Evolutionary conservation across 2,797 vertebrate genomes (phyloP).

Genomic region (Falco cherrug): DNA sequence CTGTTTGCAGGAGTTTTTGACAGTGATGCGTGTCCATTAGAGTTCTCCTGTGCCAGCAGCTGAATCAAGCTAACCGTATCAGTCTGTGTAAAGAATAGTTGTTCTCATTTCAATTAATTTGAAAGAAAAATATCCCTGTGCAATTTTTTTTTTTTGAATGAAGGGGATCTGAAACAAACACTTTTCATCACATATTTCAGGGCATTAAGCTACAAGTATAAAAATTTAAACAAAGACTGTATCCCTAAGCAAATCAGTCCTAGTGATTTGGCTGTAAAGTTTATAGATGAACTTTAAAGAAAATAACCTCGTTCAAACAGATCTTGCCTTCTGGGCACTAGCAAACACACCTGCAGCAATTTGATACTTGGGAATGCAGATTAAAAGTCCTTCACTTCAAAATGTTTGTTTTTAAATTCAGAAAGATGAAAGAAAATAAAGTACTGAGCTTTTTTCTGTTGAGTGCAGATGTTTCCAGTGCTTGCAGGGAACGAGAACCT

Average conservation of each 20-base stretch:
- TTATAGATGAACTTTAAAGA: slow-evolving; percentile 65
- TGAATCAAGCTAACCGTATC: neutral
- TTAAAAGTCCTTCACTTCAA: slow-evolving; percentile 67
- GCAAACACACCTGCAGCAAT: slow-evolving; percentile 74
- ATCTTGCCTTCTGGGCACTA: slow-evolving; percentile 61
- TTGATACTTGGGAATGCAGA: slow-evolving; percentile 72
- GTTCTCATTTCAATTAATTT: neutral
- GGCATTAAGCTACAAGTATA: neutral
- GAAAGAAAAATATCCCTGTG: neutral
- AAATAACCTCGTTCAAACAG: slow-evolving; percentile 68
- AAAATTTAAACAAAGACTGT: slow-evolving; percentile 26
- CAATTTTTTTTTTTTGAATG: neutral
- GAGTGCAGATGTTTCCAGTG: slow-evolving; percentile 54
- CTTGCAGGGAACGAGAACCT: neutral
- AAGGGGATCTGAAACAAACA: slow-evolving; percentile 7
- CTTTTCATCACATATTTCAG: neutral
- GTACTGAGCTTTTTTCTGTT: neutral
- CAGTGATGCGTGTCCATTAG: neutral
- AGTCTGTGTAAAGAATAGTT: rapidly evolving
- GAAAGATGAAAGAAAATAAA: slow-evolving; percentile 70
- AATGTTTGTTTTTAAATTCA: slow-evolving; percentile 71
- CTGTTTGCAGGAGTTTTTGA: slow-evolving; percentile 32
- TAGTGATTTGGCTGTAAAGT: slow-evolving; percentile 33
- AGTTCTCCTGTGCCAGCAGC: neutral
- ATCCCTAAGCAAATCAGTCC: slow-evolving; percentile 25